Evolutionary conservation across 1,140 invertebrate genomes (phyloP).

Genomic region (Anastrepha obliqua): DNA sequence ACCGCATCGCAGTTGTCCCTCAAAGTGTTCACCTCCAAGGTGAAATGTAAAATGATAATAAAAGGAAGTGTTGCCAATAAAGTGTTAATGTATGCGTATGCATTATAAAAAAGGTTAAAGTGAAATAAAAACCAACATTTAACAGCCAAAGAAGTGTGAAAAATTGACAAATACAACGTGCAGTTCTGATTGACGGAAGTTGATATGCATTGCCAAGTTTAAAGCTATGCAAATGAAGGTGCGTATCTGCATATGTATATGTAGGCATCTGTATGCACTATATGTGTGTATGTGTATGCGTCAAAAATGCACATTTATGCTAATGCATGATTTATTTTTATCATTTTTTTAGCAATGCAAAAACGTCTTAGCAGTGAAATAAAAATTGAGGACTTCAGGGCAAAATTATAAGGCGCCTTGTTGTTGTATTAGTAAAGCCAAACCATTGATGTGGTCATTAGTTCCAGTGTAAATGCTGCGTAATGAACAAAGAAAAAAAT

Average conservation of each 20-base stretch:
- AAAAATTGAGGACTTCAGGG: no score
- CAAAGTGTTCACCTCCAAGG: neutral
- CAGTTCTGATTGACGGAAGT: conserved; percentile 8
- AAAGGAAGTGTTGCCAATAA: conserved; percentile 21
- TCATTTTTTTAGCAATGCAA: neutral
- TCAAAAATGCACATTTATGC: neutral
- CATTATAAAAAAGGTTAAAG: neutral
- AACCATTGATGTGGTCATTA: no score
- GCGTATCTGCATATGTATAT: neutral
- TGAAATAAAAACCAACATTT: neutral
- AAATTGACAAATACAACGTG: conserved; percentile 1
- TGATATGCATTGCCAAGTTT: conserved; percentile 18
- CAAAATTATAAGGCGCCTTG: no score
- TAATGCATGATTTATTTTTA: neutral
- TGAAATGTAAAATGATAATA: neutral
- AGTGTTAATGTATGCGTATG: neutral
- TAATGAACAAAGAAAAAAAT: no score
- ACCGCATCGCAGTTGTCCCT: conserved; percentile 7
- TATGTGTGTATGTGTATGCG: no score
- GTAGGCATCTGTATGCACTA: neutral
- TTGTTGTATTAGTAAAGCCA: no score
- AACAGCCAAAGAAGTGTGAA: neutral
- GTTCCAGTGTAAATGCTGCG: no score
- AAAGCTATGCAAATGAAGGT: neutral
- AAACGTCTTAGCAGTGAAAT: neutral